Percentiles rank a stretch among this genome's conserved stretches.
Conservation (phyloP, 2,113 vertebrate species). For the Lathamus discolor region DNA sequence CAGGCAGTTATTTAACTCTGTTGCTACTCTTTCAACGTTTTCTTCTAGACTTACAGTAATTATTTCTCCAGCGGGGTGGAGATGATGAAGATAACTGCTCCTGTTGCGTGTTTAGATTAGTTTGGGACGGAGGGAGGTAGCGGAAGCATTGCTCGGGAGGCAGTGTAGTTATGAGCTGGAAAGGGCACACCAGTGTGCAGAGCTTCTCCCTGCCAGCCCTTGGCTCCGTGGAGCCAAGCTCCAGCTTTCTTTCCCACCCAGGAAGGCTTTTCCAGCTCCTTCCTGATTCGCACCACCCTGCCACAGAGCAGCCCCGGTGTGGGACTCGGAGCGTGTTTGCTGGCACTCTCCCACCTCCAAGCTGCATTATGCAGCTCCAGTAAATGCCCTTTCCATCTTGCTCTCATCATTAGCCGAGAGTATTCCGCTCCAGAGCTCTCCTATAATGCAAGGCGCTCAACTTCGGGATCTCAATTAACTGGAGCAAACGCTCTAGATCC, state of each 20-base stretch:
- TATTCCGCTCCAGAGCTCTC: constrained; percentile 50
- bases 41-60: neutral
- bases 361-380: neutral
- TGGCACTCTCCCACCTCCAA: neutral
- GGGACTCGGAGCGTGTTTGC: neutral
- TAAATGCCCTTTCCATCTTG: constrained; percentile 43
- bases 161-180: accelerated
- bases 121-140: neutral
- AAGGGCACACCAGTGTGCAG: accelerated
- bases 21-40: neutral
- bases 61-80: constrained; percentile 1
- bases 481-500: constrained; percentile 39
- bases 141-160: neutral
- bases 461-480: constrained; percentile 56
- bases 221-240: accelerated
- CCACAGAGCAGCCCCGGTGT: accelerated
- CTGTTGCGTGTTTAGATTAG: neutral
- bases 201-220: neutral
- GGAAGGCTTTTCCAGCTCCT: neutral
- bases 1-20: neutral
- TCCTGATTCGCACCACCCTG: accelerated
- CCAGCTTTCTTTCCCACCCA: neutral
- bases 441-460: constrained; percentile 54
- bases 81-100: neutral
- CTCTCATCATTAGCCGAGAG: constrained; percentile 11